Evolutionary conservation across 2,888 invertebrate genomes (phyloP), one percentile per base, ranked within the genome.

Genomic region (Drosophila nr. perissopoda): DNA sequence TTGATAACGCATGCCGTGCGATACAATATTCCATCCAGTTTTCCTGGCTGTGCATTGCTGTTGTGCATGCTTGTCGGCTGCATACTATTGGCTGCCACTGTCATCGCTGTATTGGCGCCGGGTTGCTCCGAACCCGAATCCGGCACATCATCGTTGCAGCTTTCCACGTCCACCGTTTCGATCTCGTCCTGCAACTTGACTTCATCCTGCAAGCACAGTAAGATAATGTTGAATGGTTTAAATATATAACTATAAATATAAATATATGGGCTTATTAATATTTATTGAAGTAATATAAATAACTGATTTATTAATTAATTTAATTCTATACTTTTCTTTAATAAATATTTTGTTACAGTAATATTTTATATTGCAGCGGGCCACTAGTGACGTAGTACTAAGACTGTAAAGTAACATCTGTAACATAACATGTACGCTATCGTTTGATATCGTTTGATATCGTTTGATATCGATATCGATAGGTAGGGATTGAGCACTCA

Each of bases 141-240:
- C 64, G 93, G 93, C 52, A 93, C 91, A 70, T 93, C 93, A 69
- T 93, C 93, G 56, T 92, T 92, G 78, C 93, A 93, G 69, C 95
- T 95, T 90, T 95, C 95, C 25, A 95, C 95, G 82, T 96, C 96
- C 10, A 96, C 95, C 0, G 95, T 95, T 92, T 96, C 96, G 81
- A 96, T 95, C 91, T 96, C 96, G 25, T 95, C 95, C 69, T 92
- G 93, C 59, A 91, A 74, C 49, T 92, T 90, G 63, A 70, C 65
- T 48, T 91, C 91, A 58, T 91, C 92, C 91, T 91, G 64, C 36
- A 51, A 16, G n/a, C 0, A 21, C 11, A n/a, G 8, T 0, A 7
- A 4, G 52, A 2, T 31, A 34, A 4, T 36, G 4, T 16, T 25
- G 4, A 25, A 13, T 13, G 42, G 0, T 6, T 21, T 46, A 13